Base-by-base conservation (phyloP, 2,113 vertebrate species). In the Xyliphius kryptos region DNA sequence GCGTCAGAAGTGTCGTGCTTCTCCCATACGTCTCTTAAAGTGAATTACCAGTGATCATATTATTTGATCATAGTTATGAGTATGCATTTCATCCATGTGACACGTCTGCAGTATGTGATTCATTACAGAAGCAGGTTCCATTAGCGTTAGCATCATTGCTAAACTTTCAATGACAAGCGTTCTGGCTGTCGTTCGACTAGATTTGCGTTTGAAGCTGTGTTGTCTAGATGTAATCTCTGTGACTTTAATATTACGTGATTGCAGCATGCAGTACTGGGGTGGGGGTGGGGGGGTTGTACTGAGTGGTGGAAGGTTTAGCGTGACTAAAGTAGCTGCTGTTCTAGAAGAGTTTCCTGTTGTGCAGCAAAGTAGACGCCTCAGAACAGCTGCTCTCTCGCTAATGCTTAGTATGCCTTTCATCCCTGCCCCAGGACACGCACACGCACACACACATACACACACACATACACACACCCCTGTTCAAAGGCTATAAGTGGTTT, bases 341-440 rank as follows among this genome's bases (percentile, higher is more conserved):
- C 19, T 38, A 36, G 14, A 38, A n/a, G 51, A 62, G 19, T 48
- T 61, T 26, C 32, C 20, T 49, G 15, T 22, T 50, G 19, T 15
- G 40, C 19, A 20, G 59, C 15, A 14, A 38, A 38, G 46, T 53
- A 26, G 36, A 66, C 4, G 20, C 20, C n/a, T 6, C 50, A 32
- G 47, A 71, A 44, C 65, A 72, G 70, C 65, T 72, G 64, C 43
- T 50, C 49, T 21, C 36, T 55, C 36, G 21, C 17, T 68, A 59
- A 64, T 63, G 40, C 21, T 63, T 37, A 54, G 44, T 52, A 63
- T 67, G 61, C 54, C 64, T 66, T 57, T 66, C 58, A 56, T 47
- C 47, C 26, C 26, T 15, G 37, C n/a, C 20, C 11, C 17, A 40
- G 37, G 37, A 52, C 17, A 22, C 32, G 12, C 65, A 16, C 49